Evolutionary conservation across 2,113 vertebrate genomes (phyloP), one percentile per base, ranked within the genome.

Genomic region (Cinclus mexicanus): DNA sequence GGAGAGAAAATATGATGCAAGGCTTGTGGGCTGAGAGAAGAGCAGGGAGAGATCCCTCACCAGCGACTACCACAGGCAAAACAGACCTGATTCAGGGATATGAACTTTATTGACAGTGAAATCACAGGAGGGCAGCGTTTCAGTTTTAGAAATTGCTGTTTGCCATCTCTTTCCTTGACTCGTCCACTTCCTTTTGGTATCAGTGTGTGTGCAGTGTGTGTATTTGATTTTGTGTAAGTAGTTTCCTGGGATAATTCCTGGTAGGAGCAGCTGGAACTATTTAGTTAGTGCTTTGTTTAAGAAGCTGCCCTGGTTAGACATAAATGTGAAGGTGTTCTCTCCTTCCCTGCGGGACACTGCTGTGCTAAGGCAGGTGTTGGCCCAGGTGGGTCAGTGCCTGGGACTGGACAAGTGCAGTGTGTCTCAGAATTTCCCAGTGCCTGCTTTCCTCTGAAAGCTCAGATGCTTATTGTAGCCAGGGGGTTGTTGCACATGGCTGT

Each of bases 81-180:
- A 11, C 55, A 26, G 4, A 55, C n/a, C 8, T 42, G 35, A 3
- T 10, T 42, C 0, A 0, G 25, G 47, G 35, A 16, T 11, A 7
- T 37, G 7, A 9, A 37, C 47, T 55, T 47, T 3, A 31, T 4
- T 68, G 29, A 21, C 47, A 35, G 5, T 7, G 6, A 53, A 69
- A 41, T 47, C n/a, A 55, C 47, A 42, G 41, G 4, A 61, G 39
- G 11, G n/a, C 25, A 31, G 5, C 10, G 42, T 70, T 84, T 46
- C 29, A 14, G 20, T n/a, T 94, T 56, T 59, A 10, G 18, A 19
- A 9, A 3, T 42, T 39, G 22, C 26, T 39, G 1, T 86, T 90
- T 91, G 22, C 35, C 9, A 31, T 69, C 24, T 81, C 63, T 80
- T 49, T 9, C 63, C 20, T 57, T 65, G 25, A 33, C 42, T 24